Evolutionary conservation across 2,113 vertebrate genomes (phyloP).

Genomic region (Gopherus flavomarginatus): DNA sequence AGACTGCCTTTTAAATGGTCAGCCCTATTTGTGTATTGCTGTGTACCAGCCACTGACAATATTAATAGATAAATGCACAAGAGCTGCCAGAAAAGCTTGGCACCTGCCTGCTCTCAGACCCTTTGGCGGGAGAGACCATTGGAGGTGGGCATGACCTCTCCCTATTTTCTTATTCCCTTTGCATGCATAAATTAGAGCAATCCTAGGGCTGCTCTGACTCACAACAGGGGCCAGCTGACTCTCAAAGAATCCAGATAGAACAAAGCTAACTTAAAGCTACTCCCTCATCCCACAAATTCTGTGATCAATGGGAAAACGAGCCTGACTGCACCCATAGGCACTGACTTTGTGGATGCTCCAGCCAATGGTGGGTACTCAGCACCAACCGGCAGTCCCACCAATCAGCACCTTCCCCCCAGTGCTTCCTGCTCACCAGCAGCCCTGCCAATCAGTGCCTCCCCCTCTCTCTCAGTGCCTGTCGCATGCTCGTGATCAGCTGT

Average conservation of each 20-base stretch:
- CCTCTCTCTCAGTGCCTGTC: too few species aligned
- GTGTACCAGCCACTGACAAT: not conserved
- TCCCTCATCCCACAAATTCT: not conserved
- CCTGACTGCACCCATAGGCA: not conserved
- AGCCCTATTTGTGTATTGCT: not conserved
- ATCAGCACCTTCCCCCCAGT: too few species aligned
- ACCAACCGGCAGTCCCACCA: too few species aligned
- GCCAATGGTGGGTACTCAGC: too few species aligned
- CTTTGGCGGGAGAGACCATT: not conserved
- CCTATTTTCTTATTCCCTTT: not conserved
- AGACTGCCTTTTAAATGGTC: not conserved
- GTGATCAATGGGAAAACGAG: not conserved
- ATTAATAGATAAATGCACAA: not conserved
- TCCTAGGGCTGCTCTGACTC: too few species aligned
- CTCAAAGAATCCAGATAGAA: not conserved
- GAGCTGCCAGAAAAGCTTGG: not conserved
- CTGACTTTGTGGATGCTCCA: too few species aligned
- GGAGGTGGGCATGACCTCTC: not conserved
- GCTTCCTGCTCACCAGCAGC: too few species aligned
- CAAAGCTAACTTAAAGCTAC: not conserved
- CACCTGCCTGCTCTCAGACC: not conserved
- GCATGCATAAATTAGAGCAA: too few species aligned
- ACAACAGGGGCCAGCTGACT: too few species aligned
- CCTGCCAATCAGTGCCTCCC: too few species aligned
- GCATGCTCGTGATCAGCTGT: too few species aligned